Percentiles rank a stretch among this genome's conserved stretches.
These are phyloP conservation scores for Fratercula arctica DNA, from an alignment of 2,797 vertebrate species.

Conservation along the genomic window DNA sequence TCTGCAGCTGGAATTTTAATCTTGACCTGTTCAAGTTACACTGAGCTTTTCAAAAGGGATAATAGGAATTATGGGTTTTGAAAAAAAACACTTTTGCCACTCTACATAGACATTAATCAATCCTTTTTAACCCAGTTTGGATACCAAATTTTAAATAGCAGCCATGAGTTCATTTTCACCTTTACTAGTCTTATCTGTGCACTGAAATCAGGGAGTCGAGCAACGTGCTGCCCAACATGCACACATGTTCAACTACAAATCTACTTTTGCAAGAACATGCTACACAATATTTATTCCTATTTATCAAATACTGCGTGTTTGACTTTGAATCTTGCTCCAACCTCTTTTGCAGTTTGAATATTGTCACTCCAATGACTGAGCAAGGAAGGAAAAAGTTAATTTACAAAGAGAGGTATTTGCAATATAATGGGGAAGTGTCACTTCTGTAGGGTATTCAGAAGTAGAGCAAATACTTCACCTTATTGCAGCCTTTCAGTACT, in stretches of 20 bases:
- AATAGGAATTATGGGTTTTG: neutral
- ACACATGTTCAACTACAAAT: neutral
- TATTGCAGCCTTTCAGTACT: neutral
- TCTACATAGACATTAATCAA: neutral
- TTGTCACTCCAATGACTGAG: no score
- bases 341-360: neutral
- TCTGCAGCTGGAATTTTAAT: neutral
- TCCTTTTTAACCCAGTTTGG: neutral
- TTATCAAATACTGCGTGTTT: neutral
- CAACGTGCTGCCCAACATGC: neutral
- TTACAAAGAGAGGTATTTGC: neutral
- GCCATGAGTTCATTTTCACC: neutral
- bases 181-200: neutral
- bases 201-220: neutral
- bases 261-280: neutral
- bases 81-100: neutral
- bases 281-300: rapidly evolving
- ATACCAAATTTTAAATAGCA: neutral
- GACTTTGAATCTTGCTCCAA: neutral
- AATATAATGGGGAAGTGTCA: neutral
- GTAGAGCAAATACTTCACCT: neutral
- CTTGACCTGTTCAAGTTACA: neutral
- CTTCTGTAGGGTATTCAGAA: neutral
- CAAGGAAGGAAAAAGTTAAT: no score
- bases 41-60: neutral